A percentile compares a stretch with the other conserved stretches of the same genome.
phyloP scores from a whole-genome alignment of 2,797 vertebrate species.

The Hybognathus amarus region DNA sequence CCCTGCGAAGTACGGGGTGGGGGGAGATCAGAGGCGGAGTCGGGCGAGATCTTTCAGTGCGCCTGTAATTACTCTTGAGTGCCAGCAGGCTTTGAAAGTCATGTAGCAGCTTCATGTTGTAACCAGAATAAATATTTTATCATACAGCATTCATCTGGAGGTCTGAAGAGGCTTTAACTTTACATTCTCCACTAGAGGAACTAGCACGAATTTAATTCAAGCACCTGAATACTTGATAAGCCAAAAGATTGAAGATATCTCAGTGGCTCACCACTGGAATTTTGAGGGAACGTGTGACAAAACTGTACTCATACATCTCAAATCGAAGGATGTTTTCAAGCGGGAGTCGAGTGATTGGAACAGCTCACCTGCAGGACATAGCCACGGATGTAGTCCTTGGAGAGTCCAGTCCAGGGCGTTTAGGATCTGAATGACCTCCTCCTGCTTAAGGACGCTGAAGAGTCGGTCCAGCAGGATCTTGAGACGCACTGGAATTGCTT shows the following conservation, averaged over 20 bases:
- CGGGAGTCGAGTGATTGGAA: not conserved
- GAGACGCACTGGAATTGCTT: constrained; percentile 93
- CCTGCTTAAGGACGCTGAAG: constrained; percentile 95
- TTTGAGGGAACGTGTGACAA: constrained; percentile 58
- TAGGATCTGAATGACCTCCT: constrained; percentile 95
- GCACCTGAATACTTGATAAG: constrained; percentile 87
- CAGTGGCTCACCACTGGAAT: constrained; percentile 45
- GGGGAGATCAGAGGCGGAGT: constrained; percentile 83
- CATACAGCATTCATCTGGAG: constrained; percentile 92
- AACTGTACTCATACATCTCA: constrained; percentile 71
- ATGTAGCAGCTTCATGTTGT: constrained; percentile 87
- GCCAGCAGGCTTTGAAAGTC: constrained; percentile 90
- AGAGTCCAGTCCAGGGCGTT: constrained; percentile 95
- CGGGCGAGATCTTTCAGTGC: constrained; percentile 77
- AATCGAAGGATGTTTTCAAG: constrained; percentile 7
- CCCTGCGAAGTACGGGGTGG: constrained; percentile 58
- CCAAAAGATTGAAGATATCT: constrained; percentile 72
- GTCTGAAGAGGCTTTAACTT: constrained; percentile 91
- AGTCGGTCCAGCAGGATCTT: constrained; percentile 97
- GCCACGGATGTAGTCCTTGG: constrained; percentile 96
- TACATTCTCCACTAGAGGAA: constrained; percentile 85
- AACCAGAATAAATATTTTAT: constrained; percentile 99
- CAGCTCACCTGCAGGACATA: constrained; percentile 91
- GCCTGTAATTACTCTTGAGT: constrained; percentile 90
- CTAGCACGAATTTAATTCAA: constrained; percentile 89